Conservation (phyloP, 2,888 invertebrate genomes). For the Dasypolia templi region DNA sequence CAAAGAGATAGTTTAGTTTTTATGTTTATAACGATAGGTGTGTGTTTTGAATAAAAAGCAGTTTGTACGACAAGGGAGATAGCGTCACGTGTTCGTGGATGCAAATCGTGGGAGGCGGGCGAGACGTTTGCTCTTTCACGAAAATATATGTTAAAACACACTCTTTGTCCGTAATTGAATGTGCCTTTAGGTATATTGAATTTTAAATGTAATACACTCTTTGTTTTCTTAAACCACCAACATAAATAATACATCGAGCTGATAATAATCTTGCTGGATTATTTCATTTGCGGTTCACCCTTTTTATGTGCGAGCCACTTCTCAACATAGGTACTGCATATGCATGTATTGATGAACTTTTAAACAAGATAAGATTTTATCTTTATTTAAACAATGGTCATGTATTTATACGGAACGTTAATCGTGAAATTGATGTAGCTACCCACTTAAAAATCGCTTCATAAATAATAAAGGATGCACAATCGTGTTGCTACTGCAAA, state of each 20-base stretch:
- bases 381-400: conserved; percentile 64
- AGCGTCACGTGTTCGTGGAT: conserved; percentile 67
- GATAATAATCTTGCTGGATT: conserved; percentile 71
- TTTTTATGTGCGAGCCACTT: conserved; percentile 42
- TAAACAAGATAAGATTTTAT: conserved; percentile 65
- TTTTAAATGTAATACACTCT: conserved; percentile 83
- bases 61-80: conserved; percentile 67
- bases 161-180: conserved; percentile 80
- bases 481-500: conserved; percentile 65
- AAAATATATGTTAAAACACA: conserved; percentile 81
- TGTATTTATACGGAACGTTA: conserved; percentile 72
- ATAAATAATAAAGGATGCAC: conserved; percentile 70
- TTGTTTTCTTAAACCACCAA: conserved; percentile 77
- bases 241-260: conserved; percentile 67
- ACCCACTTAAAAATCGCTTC: conserved; percentile 71
- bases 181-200: conserved; percentile 81
- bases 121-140: conserved; percentile 71
- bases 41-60: conserved; percentile 69
- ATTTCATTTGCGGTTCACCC: conserved; percentile 63
- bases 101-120: conserved; percentile 77
- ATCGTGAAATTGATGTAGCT: conserved; percentile 70
- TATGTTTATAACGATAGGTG: conserved; percentile 60
- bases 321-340: neutral
- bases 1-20: conserved; percentile 54
- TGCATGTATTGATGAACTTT: conserved; percentile 59